These are phyloP conservation scores for Acleris laterana DNA, from an alignment of 2,888 invertebrate genomes.

Conservation along the genomic window DNA sequence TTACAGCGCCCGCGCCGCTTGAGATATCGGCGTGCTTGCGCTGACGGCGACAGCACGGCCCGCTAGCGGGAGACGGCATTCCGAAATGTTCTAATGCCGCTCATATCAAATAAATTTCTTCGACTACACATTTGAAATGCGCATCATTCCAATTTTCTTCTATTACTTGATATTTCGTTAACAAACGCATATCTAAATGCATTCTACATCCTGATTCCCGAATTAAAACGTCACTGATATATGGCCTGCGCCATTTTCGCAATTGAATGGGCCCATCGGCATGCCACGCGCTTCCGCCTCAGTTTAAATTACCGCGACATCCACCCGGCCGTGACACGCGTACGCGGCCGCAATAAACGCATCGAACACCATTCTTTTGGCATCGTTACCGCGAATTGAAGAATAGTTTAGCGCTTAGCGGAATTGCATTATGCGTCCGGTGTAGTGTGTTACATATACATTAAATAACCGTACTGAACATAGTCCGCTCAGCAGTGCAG, in stretches of 20 bases:
- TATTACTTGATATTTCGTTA: too few relatives aligned
- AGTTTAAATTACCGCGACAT: conserved; percentile 57
- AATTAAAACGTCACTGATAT: conserved; percentile 17
- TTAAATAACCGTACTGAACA: too few relatives aligned
- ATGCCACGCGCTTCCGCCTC: conserved; percentile 54
- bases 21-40: conserved; percentile 48
- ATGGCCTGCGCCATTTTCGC: conserved; percentile 35
- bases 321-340: conserved; percentile 47
- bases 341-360: conserved; percentile 35
- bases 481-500: too few relatives aligned
- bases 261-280: conserved; percentile 45
- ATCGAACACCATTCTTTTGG: conserved; percentile 24
- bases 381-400: conserved; percentile 28
- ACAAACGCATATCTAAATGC: background rate
- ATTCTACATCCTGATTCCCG: conserved; percentile 5
- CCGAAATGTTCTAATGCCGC: conserved; percentile 7
- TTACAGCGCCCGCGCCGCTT: conserved; percentile 52
- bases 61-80: conserved; percentile 11
- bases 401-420: conserved; percentile 40
- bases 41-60: conserved; percentile 18
- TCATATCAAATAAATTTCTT: background rate
- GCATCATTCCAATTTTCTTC: background rate
- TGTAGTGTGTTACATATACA: background rate
- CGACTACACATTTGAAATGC: background rate
- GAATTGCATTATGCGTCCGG: conserved; percentile 1